Evolutionary conservation across 2,797 vertebrate species (phyloP).

Genomic region (Amblyopsis hoosieri): DNA sequence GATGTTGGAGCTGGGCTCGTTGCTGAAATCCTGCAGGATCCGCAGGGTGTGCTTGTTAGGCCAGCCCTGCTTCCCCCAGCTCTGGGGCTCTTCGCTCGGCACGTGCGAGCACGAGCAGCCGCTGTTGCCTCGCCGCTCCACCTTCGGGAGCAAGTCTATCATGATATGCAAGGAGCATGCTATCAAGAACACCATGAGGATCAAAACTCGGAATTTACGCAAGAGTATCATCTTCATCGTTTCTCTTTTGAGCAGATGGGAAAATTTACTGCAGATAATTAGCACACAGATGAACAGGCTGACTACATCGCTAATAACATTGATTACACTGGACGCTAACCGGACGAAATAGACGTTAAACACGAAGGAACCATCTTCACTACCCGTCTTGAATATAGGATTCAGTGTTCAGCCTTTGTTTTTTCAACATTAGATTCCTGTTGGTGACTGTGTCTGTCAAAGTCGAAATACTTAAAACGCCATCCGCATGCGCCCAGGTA

Average conservation of each 20-base stretch:
- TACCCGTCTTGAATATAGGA: slow-evolving; percentile 75
- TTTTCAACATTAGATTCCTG: slow-evolving; percentile 51
- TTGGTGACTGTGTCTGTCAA: slow-evolving; percentile 29
- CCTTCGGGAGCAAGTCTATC: slow-evolving; percentile 91
- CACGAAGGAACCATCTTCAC: slow-evolving; percentile 74
- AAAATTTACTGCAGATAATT: slow-evolving; percentile 78
- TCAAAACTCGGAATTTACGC: slow-evolving; percentile 90
- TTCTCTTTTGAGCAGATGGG: slow-evolving; percentile 71
- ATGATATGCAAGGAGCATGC: slow-evolving; percentile 96
- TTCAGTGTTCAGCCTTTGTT: slow-evolving; percentile 64
- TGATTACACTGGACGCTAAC: slow-evolving; percentile 78
- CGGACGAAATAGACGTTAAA: slow-evolving; percentile 72
- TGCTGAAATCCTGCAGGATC: slow-evolving; percentile 95
- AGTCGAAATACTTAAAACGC: slow-evolving; percentile 51
- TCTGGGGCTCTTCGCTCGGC: slow-evolving; percentile 79
- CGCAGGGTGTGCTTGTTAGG: slow-evolving; percentile 93
- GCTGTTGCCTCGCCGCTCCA: slow-evolving; percentile 81
- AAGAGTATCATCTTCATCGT: slow-evolving; percentile 91
- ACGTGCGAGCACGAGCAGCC: slow-evolving; percentile 88
- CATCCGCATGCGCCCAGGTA: slow-evolving; percentile 64
- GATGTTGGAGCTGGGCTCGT: slow-evolving; percentile 89
- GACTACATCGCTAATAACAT: slow-evolving; percentile 81
- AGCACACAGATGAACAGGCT: slow-evolving; percentile 79
- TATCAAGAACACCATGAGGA: slow-evolving; percentile 90
- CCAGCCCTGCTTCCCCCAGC: slow-evolving; percentile 85